Conservation (phyloP, 2,888 invertebrate species). For the Chrysina gloriosa region DNA sequence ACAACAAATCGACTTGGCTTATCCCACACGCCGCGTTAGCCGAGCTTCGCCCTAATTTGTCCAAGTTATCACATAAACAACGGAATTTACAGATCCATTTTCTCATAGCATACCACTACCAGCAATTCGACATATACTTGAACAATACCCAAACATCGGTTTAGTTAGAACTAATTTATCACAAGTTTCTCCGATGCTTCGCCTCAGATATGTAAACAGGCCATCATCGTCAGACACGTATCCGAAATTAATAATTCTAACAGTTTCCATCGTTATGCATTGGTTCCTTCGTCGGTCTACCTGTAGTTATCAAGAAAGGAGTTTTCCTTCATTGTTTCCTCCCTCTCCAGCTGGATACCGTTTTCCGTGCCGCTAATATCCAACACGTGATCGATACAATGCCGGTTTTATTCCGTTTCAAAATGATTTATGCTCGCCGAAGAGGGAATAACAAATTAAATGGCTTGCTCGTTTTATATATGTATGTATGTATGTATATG, state of each 20-base stretch:
- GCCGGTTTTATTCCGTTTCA: conserved; percentile 18
- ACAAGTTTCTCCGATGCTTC: conserved; percentile 1
- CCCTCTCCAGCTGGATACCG: background rate
- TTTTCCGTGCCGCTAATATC: conserved; percentile 11
- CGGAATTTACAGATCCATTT: too few species aligned
- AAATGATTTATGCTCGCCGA: conserved; percentile 28
- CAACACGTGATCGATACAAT: conserved; percentile 10
- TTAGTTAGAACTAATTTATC: conserved; percentile 9
- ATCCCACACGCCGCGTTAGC: too few species aligned
- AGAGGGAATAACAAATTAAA: conserved; percentile 34
- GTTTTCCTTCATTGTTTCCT: background rate
- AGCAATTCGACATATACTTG: too few species aligned
- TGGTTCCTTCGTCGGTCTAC: background rate
- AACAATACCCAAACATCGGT: too few species aligned
- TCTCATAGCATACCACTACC: too few species aligned
- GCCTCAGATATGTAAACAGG: conserved; percentile 8
- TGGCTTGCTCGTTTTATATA: background rate
- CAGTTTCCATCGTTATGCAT: conserved; percentile 37
- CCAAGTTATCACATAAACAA: too few species aligned
- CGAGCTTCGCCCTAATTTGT: too few species aligned
- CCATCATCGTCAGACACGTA: conserved; percentile 16
- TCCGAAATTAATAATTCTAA: conserved; percentile 40
- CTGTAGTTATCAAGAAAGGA: too few species aligned
- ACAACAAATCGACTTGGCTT: too few species aligned
- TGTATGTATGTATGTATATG: background rate